Evolutionary conservation across 2,888 invertebrate species (phyloP).

Genomic region (Drosophila pseudotakahashii): DNA sequence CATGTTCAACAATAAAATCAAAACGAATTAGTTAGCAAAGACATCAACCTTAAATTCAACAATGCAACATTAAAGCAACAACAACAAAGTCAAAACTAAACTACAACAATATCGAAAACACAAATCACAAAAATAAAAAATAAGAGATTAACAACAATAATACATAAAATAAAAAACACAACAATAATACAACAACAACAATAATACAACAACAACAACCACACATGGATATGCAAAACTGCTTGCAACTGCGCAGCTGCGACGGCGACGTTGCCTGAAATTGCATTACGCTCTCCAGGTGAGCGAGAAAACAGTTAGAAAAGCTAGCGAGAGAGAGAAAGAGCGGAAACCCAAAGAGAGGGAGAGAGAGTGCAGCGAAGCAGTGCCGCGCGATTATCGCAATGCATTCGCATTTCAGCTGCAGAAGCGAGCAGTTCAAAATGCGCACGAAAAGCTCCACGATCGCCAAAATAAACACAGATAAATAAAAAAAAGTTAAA

Average conservation of each 20-base stretch:
- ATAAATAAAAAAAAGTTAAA: slow-evolving; percentile 9
- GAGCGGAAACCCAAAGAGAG: slow-evolving; percentile 17
- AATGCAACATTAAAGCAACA: not conserved
- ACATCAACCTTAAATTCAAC: not conserved
- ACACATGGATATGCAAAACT: slow-evolving; percentile 51
- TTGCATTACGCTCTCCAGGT: slow-evolving; percentile 62
- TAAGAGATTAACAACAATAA: not conserved
- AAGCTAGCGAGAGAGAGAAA: slow-evolving; percentile 12
- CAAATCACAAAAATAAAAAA: not conserved
- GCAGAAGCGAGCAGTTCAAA: slow-evolving; percentile 32
- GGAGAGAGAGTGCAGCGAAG: slow-evolving; percentile 9
- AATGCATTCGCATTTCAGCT: slow-evolving; percentile 50
- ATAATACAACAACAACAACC: not conserved
- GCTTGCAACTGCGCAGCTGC: slow-evolving; percentile 65
- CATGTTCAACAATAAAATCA: too few relatives aligned
- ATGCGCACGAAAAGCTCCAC: slow-evolving; percentile 32
- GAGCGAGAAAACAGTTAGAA: slow-evolving; percentile 34
- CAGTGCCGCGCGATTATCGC: slow-evolving; percentile 6
- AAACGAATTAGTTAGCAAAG: not conserved
- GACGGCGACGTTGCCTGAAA: slow-evolving; percentile 46
- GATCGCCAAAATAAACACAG: slow-evolving; percentile 11
- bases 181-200: not conserved
- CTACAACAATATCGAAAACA: not conserved
- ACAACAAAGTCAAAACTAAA: not conserved
- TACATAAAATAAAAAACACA: not conserved